Evolutionary conservation across 2,888 invertebrate species (phyloP), one percentile per base, ranked within the genome.

Genomic region (Osmoderma eremita): DNA sequence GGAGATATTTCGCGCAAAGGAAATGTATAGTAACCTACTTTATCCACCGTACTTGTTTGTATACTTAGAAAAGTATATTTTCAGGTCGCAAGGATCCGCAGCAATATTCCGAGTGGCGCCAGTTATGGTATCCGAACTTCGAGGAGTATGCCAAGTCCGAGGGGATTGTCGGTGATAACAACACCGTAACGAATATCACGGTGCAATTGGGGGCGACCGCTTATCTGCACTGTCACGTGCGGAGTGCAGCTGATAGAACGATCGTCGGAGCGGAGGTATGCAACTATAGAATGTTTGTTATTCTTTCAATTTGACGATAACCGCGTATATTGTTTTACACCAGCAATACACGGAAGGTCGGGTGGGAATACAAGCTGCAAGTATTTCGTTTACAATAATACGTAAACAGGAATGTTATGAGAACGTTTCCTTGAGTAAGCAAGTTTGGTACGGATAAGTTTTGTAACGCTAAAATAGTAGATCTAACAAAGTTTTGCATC

Each of bases 171-270:
- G 83, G 83, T 75, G 88, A 91, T 81, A 91, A 92, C 85, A 90
- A 90, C 83, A 91, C 92, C 67, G 87, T 88, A 71, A 89, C 89
- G 74, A 91, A 91, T 80, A 88, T 91, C 72, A 88, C 91, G 53
- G 92, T 88, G 73, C 92, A 92, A 82, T 86, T 92, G 68, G 93
- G 92, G 54, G 88, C 90, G 65, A 89, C 90, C 48, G 92, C 92
- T 71, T 92, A 90, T 83, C 86, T 93, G 76, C 92, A 92, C 82
- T 93, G 93, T 82, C 89, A 90, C 78, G 91, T 92, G 77, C 86
- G 91, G 67, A 87, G 88, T 83, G 86, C 91, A 73, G 90, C 89
- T 74, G 92, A 93, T 80, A 85, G 92, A 78, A 90, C 81, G 20
- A 74, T 82, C 67, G 78, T 79, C 30, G 82, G 81, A 71, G 76